These are phyloP conservation scores for Toxotes jaculatrix DNA, from an alignment of 2,113 vertebrate genomes.

Conservation along the genomic window DNA sequence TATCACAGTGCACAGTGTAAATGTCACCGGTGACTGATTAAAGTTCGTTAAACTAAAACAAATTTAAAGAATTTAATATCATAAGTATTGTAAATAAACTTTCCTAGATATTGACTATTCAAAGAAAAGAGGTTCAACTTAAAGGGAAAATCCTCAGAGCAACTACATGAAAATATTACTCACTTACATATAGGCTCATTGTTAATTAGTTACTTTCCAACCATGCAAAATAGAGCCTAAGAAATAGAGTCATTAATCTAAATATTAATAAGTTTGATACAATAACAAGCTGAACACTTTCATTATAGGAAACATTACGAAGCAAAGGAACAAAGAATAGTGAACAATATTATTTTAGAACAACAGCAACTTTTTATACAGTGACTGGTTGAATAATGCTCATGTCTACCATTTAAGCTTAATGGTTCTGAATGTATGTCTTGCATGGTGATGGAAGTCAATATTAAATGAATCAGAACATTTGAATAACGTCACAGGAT, in stretches of 20 bases:
- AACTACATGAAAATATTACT: not conserved
- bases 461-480: slow-evolving; percentile 18
- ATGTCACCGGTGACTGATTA: slow-evolving; percentile 14
- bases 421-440: not conserved
- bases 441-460: not conserved
- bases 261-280: not conserved
- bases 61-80: not conserved
- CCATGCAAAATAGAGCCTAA: not conserved
- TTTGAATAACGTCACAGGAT: slow-evolving; percentile 6
- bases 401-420: slow-evolving; percentile 1
- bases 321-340: no score
- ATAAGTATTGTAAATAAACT: not conserved
- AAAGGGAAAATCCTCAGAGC: not conserved
- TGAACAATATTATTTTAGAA: not conserved
- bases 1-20: not conserved
- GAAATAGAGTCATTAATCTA: not conserved
- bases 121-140: not conserved
- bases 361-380: not conserved
- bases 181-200: not conserved
- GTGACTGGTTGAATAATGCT: not conserved
- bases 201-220: not conserved
- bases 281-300: not conserved
- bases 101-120: not conserved
- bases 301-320: no score
- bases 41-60: not conserved